Evolutionary conservation across 2,113 vertebrate species (phyloP).

Genomic region (Junco hyemalis): DNA sequence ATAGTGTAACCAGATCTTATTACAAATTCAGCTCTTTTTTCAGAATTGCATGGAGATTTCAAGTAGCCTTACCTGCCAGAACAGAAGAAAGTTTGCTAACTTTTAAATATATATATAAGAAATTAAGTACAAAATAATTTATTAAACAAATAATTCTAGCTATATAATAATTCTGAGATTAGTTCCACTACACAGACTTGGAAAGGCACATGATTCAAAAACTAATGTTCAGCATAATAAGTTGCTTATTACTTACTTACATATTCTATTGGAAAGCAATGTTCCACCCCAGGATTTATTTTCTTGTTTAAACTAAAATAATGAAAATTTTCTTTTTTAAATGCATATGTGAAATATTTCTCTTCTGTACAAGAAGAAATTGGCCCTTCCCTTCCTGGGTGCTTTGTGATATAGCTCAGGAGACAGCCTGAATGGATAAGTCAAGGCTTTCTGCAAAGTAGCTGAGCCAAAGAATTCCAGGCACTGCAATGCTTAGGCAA

Average conservation of each 20-base stretch:
- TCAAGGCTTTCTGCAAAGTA: background rate
- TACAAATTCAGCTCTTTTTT: background rate
- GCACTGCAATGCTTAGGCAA: accelerated
- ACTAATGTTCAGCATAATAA: background rate
- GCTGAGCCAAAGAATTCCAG: background rate
- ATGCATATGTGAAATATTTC: background rate
- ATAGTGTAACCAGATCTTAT: background rate
- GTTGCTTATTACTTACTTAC: background rate
- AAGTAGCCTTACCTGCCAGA: background rate
- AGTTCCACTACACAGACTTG: background rate
- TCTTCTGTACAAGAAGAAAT: background rate
- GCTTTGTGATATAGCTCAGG: accelerated
- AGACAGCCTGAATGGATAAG: background rate
- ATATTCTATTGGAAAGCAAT: background rate
- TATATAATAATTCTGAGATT: background rate
- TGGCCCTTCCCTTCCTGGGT: background rate
- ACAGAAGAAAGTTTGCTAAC: background rate
- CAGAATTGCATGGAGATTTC: background rate
- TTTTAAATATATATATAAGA: background rate
- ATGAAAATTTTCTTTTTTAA: background rate
- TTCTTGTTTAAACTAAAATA: background rate
- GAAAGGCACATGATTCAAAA: background rate
- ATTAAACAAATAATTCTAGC: background rate
- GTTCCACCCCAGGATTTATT: background rate
- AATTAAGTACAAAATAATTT: background rate